Base-by-base conservation (phyloP, 2,797 vertebrate genomes). In the Ptychobarbus kaznakovi region DNA sequence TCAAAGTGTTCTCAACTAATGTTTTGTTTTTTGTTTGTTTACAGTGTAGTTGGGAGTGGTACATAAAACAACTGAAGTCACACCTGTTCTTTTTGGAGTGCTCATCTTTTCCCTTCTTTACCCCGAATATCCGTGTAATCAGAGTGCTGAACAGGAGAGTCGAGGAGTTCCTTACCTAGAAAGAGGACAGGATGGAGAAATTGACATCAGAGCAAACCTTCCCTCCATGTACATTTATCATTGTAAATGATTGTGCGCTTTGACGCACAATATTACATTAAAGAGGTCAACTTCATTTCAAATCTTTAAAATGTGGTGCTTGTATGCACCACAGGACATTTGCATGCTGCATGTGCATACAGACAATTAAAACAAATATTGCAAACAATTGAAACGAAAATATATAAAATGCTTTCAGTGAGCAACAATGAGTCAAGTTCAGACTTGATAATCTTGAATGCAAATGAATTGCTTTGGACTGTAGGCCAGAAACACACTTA, bases 121-220 rank as follows among this genome's bases (percentile, higher is more conserved):
- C 98, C 77, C 98, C 97, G 93, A 99, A 99, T 92, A 99, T 98
- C 93, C 98, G 95, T 3, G 98, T 98, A 92, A 99, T 99, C 89
- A 99, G 92, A 51, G 97, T 96, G 93, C 97, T 99, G 94, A 99
- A 99, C 87, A 99, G 97, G 61, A 99, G 97, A 0, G 98, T 99
- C 81, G 97, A 98, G 68, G 97, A 99, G 95, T 99, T 99, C 93
- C 97, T 96, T 90, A 99, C 97, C 97, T 99, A 93, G 86, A 77
- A 77, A 12, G 44, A 58, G 10, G 65, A 76, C 16, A 25, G 25
- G 16, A 66, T 74, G n/a, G 44, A 82, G 15, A 84, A 73, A 35
- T n/a, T 77, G n/a, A 58, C 28, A 20, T 69, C 8, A 68, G 13
- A 25, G 28, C 38, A 74, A 44, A 42, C 7, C 15, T 28, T 61